Evolutionary conservation across 1,140 invertebrate genomes (phyloP), one percentile per base, ranked within the genome.

Genomic region (Drosophila albomicans): DNA sequence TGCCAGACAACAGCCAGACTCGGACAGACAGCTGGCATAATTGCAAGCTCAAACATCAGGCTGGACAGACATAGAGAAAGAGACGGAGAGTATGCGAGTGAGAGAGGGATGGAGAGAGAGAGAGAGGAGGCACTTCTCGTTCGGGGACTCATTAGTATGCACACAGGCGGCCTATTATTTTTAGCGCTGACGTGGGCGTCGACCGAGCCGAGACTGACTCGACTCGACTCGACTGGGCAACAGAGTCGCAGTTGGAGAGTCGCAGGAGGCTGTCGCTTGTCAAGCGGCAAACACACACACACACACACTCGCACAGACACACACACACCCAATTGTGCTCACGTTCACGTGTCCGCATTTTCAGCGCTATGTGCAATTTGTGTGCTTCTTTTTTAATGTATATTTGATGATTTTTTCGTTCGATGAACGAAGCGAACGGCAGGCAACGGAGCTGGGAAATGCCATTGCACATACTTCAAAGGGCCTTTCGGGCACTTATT

Each of bases 81-180:
- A 32, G 30, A 25, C 64, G 15, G 45, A n/a, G 38, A 20, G 16
- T 20, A 2, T 20, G 16, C 16, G 16, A 20, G 16, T 16, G 16
- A 45, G 20, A 52, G 51, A 15, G 16, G 25, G 35, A 8, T 1
- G 15, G 51, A 1, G n/a, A 65, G 8, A 28, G 10, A n/a, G 30
- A n/a, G 13, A 16, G n/a, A 35, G 45, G 25, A 20, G 8, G 35
- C 5, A 7, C 32, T 48, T 43, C 49, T 45, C 63, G 77, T 52
- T 62, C 35, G 35, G 84, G 84, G 80, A 87, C 84, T 88, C 84
- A 87, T 87, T 87, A 88, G 77, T 82, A 87, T 87, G 84, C 84
- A 88, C 84, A 88, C 84, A 77, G 73, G 84, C 84, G 84, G 84
- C 84, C 84, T 87, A 87, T 87, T 87, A 87, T 88, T 87, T 87